These are phyloP conservation scores for Gnathonemus longibarbis DNA, from an alignment of 2,113 vertebrate species.

Conservation along the genomic window DNA sequence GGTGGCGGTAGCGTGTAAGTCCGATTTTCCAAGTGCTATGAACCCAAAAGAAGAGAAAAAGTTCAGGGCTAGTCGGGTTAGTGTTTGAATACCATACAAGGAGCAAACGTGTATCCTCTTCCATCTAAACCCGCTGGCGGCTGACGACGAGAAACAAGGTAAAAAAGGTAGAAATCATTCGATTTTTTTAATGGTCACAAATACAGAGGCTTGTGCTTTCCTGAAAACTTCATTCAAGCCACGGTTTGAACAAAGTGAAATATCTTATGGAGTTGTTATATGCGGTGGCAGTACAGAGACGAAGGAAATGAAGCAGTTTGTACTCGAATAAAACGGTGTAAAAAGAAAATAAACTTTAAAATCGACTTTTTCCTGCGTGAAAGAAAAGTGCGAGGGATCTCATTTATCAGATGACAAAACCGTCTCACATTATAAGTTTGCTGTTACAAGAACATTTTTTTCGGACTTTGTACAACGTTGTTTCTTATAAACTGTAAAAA, in stretches of 20 bases:
- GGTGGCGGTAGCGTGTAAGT: constrained; percentile 8
- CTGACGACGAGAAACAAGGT: neutral
- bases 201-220: neutral
- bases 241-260: neutral
- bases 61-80: neutral
- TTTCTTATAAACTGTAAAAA: neutral
- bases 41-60: constrained; percentile 7
- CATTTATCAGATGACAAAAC: neutral
- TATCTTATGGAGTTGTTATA: neutral
- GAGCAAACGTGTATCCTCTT: neutral
- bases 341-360: neutral
- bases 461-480: neutral
- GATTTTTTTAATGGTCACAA: neutral
- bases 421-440: neutral
- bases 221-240: neutral
- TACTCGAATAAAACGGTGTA: neutral
- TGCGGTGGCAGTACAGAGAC: neutral
- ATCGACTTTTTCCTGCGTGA: neutral
- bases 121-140: neutral
- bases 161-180: neutral
- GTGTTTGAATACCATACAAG: constrained; percentile 2
- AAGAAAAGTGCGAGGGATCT: neutral
- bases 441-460: neutral
- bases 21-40: neutral
- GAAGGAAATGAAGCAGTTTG: neutral